Base-by-base conservation (phyloP, 2,888 invertebrate genomes). In the Eupithecia subumbrata region DNA sequence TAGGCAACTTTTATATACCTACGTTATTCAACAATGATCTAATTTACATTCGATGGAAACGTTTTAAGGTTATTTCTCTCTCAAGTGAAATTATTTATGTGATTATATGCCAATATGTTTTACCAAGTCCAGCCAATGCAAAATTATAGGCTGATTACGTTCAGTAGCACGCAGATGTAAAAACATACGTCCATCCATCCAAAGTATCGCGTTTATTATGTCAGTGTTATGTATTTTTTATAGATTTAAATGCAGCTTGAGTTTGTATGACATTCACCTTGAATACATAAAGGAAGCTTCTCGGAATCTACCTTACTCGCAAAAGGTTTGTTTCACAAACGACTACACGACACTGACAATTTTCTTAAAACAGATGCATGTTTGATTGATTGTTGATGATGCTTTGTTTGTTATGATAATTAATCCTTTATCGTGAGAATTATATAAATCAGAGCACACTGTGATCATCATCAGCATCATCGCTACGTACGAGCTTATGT, bases 191-290 rank as follows among this genome's bases (percentile, higher is more conserved):
- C 9, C 8, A 52, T n/a, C 9, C 9, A 52, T 22, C 22, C 22
- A 22, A 56, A 56, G 4, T 56, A 11, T 56, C n/a, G 11, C 9
- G n/a, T 52, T n/a, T 48, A 52, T 9, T 52, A n/a, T n/a, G 22
- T 56, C 4, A 22, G 1, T 25, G 11, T 25, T 1, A 25, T 25
- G 4, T 22, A 25, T 12, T 60, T 22, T 22, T 25, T n/a, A 25
- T 25, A 5, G 12, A 60, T 60, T 60, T 25, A 25, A 25, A 22
- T 60, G 14, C 60, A 56, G 56, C 12, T 16, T 40, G 8, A 22
- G 56, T 25, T 64, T 66, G 66, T 16, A 22, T 67, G 66, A 37
- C 40, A 64, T 18, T 63, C 63, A 67, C 66, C 66, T 67, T 67
- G 40, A 67, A 37, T 22, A 22, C 37, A 30, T 30, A 34, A 37